Conservation (phyloP, 2,888 invertebrate species). For the Vanessa cardui region DNA sequence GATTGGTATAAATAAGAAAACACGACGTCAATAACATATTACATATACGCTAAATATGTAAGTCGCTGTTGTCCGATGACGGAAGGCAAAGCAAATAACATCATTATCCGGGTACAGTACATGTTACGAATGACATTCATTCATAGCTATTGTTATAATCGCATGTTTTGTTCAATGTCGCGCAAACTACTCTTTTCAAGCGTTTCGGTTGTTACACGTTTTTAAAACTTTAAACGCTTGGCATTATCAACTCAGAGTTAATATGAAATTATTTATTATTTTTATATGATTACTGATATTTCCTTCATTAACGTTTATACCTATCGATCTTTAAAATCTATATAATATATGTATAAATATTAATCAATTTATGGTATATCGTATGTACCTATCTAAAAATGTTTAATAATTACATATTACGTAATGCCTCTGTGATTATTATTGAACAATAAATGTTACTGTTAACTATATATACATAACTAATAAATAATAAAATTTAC, state of each 20-base stretch:
- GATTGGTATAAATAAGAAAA: conserved; percentile 31
- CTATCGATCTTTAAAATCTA: no score
- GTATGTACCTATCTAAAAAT: background rate
- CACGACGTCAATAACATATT: conserved; percentile 37
- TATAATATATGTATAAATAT: no score
- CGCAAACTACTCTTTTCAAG: conserved; percentile 54
- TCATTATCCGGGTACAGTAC: conserved; percentile 69
- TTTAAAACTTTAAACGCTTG: conserved; percentile 21
- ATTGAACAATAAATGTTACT: no score
- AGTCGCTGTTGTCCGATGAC: conserved; percentile 57
- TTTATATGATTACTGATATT: no score
- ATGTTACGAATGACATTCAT: conserved; percentile 61
- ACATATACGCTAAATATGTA: conserved; percentile 43
- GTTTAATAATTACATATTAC: background rate
- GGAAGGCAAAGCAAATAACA: conserved; percentile 74
- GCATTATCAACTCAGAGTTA: background rate
- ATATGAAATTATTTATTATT: no score
- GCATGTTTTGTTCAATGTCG: conserved; percentile 73
- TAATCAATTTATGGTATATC: no score
- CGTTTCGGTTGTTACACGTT: conserved; percentile 42
- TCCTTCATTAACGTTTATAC: no score
- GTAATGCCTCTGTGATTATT: no score
- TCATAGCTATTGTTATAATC: conserved; percentile 69
- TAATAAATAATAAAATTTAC: no score
- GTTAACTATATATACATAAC: no score